Evolutionary conservation across 2,113 vertebrate species (phyloP).

Genomic region (Hystrix brachyura): DNA sequence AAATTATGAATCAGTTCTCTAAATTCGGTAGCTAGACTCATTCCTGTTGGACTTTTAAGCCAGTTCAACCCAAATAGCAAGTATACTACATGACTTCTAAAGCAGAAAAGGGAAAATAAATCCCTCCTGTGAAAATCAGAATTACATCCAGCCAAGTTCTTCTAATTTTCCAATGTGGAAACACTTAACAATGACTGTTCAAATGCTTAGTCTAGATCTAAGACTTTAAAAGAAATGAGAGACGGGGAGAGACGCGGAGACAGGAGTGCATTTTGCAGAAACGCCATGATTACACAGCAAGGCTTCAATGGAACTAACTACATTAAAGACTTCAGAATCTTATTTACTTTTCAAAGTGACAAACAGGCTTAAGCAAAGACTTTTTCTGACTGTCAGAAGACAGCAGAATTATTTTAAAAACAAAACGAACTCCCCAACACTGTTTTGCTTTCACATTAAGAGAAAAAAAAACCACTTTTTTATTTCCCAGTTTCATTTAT

Average conservation of each 20-base stretch:
- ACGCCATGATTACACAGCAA: background rate
- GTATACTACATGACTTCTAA: constrained; percentile 34
- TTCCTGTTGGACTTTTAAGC: constrained; percentile 21
- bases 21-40: constrained; percentile 71
- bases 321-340: constrained; percentile 66
- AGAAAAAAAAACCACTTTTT: background rate
- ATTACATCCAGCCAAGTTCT: constrained; percentile 39
- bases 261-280: constrained; percentile 52
- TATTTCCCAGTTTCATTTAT: constrained; percentile 70
- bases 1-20: constrained; percentile 64
- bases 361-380: background rate
- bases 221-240: constrained; percentile 59
- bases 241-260: background rate
- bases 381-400: constrained; percentile 55
- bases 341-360: background rate
- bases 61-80: background rate
- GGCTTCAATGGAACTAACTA: background rate
- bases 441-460: background rate
- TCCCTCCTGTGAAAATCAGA: constrained; percentile 66
- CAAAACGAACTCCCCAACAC: background rate
- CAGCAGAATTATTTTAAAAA: constrained; percentile 21
- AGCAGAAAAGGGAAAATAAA: constrained; percentile 58
- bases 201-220: background rate
- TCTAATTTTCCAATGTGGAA: constrained; percentile 75
- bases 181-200: constrained; percentile 24